Percentiles rank a stretch among this genome's conserved stretches.
These are phyloP conservation scores for Diplodus sargus DNA, from an alignment of 2,797 vertebrate genomes.

Conservation along the genomic window DNA sequence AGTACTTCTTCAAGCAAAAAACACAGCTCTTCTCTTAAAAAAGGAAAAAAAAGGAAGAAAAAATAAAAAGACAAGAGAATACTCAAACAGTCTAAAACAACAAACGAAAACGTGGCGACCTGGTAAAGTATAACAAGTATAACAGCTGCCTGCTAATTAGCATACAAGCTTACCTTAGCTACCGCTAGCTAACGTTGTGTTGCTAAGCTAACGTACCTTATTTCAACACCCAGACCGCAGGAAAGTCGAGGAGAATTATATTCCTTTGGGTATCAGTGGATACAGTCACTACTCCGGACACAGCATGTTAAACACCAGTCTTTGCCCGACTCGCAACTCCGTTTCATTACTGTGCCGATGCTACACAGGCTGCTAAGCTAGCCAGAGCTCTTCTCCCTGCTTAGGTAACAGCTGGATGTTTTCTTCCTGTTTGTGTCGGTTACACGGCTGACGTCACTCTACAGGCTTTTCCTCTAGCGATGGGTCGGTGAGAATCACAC, in stretches of 20 bases:
- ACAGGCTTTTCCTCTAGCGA: constrained; percentile 10
- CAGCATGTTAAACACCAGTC: constrained; percentile 64
- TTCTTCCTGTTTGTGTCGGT: constrained; percentile 74
- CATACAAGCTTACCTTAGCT: constrained; percentile 30
- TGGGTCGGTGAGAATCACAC: background rate
- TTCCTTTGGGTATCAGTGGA: constrained; percentile 43
- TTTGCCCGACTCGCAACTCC: constrained; percentile 34
- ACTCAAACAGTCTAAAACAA: too few relatives aligned
- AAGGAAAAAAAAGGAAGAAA: rapidly evolving
- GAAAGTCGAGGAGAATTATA: constrained; percentile 67
- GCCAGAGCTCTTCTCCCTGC: constrained; percentile 3
- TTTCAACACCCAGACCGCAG: constrained; percentile 74
- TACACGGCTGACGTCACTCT: constrained; percentile 19
- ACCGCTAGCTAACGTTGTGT: constrained; percentile 25
- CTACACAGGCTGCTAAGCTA: constrained; percentile 20
- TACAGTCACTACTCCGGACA: constrained; percentile 73
- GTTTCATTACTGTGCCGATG: constrained; percentile 58
- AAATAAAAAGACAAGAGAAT: background rate
- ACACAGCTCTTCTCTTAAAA: too few relatives aligned
- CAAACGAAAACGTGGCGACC: background rate
- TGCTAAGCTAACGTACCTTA: constrained; percentile 79
- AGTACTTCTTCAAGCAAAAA: background rate
- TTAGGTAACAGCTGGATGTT: constrained; percentile 73
- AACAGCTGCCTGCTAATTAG: background rate
- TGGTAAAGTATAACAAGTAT: background rate